Evolutionary conservation across 2,888 invertebrate species (phyloP).

Genomic region (Theodoxus fluviatilis): DNA sequence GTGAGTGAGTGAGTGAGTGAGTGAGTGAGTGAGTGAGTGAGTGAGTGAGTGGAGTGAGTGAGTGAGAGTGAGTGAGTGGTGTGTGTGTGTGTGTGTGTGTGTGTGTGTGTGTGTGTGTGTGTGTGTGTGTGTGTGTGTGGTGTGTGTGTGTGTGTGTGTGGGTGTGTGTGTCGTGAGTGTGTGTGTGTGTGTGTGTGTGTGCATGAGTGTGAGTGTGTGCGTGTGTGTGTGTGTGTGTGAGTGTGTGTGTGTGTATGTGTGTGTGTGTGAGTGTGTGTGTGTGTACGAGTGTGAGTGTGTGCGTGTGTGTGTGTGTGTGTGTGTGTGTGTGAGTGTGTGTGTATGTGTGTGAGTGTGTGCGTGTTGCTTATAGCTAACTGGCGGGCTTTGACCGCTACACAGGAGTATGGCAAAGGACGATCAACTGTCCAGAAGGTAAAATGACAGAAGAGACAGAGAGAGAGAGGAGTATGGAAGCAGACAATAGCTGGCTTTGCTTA

Average conservation of each 20-base stretch:
- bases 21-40: background rate
- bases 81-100: conserved; percentile 12
- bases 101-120: conserved; percentile 4
- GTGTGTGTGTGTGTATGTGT: conserved; percentile 20
- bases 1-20: conserved; percentile 1
- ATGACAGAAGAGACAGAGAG: too few relatives aligned
- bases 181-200: conserved; percentile 18
- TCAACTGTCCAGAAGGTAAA: too few relatives aligned
- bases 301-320: conserved; percentile 8
- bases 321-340: background rate
- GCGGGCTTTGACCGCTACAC: too few relatives aligned
- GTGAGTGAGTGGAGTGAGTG: background rate
- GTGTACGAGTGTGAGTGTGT: conserved; percentile 14
- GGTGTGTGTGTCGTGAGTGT: background rate
- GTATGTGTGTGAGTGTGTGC: background rate
- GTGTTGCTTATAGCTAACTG: too few relatives aligned
- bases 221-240: conserved; percentile 10
- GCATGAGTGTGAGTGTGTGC: conserved; percentile 10
- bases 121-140: background rate
- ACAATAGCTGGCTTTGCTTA: too few relatives aligned
- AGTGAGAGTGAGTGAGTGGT: background rate
- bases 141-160: background rate
- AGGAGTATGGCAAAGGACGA: too few relatives aligned
- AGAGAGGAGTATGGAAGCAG: too few relatives aligned
- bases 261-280: conserved; percentile 8